These are phyloP conservation scores for Sweltsa coloradensis DNA, from an alignment of 1,140 invertebrate genomes.

Conservation along the genomic window DNA sequence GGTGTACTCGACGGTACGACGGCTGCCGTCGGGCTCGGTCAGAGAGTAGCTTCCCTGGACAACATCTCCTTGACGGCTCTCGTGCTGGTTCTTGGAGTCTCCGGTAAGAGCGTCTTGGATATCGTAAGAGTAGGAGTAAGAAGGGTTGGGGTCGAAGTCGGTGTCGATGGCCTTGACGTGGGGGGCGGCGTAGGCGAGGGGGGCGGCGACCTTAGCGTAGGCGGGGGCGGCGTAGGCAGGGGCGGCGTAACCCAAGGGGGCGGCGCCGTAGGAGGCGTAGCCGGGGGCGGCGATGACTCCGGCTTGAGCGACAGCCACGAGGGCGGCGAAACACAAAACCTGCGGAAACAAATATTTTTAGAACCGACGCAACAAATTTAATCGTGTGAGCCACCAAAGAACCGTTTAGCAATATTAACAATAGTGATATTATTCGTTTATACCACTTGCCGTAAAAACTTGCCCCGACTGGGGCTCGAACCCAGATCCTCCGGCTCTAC, in stretches of 20 bases:
- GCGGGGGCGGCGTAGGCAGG: constrained; percentile 12
- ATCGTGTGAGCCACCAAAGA: no score
- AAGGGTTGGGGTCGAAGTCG: constrained; percentile 16
- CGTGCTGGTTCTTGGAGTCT: constrained; percentile 18
- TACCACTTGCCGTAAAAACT: no score
- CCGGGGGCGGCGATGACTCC: constrained; percentile 19
- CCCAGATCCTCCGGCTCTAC: no score
- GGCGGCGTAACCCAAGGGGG: constrained; percentile 11
- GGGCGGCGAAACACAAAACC: constrained; percentile 33
- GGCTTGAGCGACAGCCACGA: constrained; percentile 26
- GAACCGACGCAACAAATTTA: no score
- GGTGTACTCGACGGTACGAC: constrained; percentile 21
- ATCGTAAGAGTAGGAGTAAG: constrained; percentile 15
- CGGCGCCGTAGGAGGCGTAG: constrained; percentile 13
- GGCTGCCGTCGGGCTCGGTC: constrained; percentile 19
- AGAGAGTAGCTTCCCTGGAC: constrained; percentile 16
- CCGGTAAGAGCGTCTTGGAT: constrained; percentile 22
- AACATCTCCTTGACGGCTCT: constrained; percentile 15
- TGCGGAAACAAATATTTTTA: no score
- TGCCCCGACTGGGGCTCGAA: no score
- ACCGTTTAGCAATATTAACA: no score
- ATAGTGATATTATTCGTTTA: no score
- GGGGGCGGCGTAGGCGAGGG: constrained; percentile 16
- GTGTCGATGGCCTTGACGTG: constrained; percentile 12
- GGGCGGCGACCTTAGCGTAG: constrained; percentile 17